Evolutionary conservation across 2,797 vertebrate genomes (phyloP).

Genomic region (Eutrigla gurnardus): DNA sequence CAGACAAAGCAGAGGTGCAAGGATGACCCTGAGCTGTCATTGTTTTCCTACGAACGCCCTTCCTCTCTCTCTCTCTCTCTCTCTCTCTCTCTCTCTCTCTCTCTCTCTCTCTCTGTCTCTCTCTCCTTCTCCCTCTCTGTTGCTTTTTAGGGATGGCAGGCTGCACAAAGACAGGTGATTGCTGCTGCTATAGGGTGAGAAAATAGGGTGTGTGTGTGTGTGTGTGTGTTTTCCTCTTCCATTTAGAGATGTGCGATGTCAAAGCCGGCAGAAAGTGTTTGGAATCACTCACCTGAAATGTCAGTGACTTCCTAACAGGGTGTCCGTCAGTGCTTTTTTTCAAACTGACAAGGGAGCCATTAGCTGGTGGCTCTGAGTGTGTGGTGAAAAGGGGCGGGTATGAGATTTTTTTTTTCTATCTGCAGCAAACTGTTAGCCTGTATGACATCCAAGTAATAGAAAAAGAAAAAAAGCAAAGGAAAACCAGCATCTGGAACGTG

Average conservation of each 20-base stretch:
- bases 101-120: conserved; percentile 23
- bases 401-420: conserved; percentile 26
- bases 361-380: conserved; percentile 45
- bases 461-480: not conserved
- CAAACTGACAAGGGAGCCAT: conserved; percentile 67
- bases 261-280: conserved; percentile 64
- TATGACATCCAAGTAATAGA: conserved; percentile 6
- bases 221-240: conserved; percentile 23
- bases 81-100: conserved; percentile 28
- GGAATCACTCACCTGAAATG: conserved; percentile 71
- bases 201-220: not conserved
- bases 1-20: conserved; percentile 65
- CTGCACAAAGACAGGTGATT: conserved; percentile 58
- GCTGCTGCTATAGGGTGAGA: conserved; percentile 30
- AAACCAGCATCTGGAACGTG: conserved; percentile 44
- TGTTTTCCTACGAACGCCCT: conserved; percentile 61
- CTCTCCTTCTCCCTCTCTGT: conserved; percentile 23
- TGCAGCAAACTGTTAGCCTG: conserved; percentile 29
- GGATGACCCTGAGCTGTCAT: conserved; percentile 79
- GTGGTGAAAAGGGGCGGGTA: conserved; percentile 33
- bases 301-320: conserved; percentile 64
- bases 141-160: conserved; percentile 49
- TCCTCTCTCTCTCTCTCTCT: conserved; percentile 25
- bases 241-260: conserved; percentile 55
- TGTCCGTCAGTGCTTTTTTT: conserved; percentile 61